Evolutionary conservation across 2,113 vertebrate genomes (phyloP), one percentile per base, ranked within the genome.

Genomic region (Steatornis caripensis): DNA sequence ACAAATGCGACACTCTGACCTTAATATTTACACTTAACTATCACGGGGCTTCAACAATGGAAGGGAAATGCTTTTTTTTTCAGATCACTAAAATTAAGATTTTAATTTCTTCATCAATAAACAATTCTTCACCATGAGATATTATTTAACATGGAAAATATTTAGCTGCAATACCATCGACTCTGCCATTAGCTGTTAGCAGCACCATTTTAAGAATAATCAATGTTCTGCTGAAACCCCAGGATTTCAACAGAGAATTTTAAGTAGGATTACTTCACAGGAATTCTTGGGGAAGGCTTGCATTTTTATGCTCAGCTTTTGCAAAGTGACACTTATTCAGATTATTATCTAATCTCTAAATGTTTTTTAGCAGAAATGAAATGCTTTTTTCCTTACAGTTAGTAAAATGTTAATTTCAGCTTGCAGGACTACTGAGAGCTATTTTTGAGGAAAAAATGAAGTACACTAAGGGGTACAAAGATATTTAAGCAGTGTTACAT

Each of bases 131-230:
- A 4, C 37, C n/a, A 10, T 53, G 39, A 82, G 66, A 24, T 61
- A 11, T 41, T 71, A 92, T 66, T 77, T 92, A 71, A 71, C 58
- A 65, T 60, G 68, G 76, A 94, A 95, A 90, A 91, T 34, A 80
- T 76, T 91, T 62, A 93, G 54, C 87, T 84, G 66, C 64, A 89
- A 46, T 72, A 58, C 65, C 60, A 79, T 70, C 8, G 12, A 71
- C 36, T 95, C 54, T 74, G 70, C 68, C 30, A 82, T 89, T 81
- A 71, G 49, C 79, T 92, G 84, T 93, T 84, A 93, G 80, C n/a
- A 88, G 85, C 51, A 91, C 36, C 89, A 68, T 88, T 94, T 92
- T 72, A 90, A 87, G 58, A 94, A 79, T 74, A 93, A 90, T 95
- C 89, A 90, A 82, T 87, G 82, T 76, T 96, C 68, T 88, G 37